Evolutionary conservation across 2,888 invertebrate species (phyloP).

Genomic region (Lasioglossum oenotherae): DNA sequence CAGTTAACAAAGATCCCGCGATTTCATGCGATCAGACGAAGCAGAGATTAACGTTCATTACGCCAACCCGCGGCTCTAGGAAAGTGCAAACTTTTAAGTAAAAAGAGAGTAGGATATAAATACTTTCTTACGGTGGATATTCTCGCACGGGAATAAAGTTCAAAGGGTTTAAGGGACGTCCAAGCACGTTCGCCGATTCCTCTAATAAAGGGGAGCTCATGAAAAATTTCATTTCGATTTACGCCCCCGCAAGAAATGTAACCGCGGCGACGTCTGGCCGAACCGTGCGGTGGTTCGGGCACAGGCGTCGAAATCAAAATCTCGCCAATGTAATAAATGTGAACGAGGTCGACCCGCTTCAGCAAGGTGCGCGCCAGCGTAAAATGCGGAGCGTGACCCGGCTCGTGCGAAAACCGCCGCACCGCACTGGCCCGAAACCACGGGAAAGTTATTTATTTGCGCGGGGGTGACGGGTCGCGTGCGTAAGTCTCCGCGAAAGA

Average conservation of each 20-base stretch:
- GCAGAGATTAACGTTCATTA: not conserved
- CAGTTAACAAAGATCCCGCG: not conserved
- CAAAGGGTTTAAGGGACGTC: not conserved
- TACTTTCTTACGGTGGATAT: not conserved
- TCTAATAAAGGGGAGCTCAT: not conserved
- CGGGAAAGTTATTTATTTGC: conserved; percentile 53
- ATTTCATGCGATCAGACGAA: not conserved
- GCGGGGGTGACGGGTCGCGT: not conserved
- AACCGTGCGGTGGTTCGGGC: not conserved
- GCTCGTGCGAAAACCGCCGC: not conserved
- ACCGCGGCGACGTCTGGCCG: not conserved
- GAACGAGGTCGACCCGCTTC: not conserved
- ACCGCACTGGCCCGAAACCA: conserved; percentile 30
- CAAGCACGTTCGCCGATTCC: conserved; percentile 4
- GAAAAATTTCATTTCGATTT: conserved; percentile 43
- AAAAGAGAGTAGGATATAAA: too few relatives aligned
- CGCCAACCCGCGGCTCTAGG: not conserved
- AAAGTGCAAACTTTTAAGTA: not conserved
- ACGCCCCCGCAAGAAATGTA: conserved; percentile 11
- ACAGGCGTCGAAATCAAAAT: conserved; percentile 19
- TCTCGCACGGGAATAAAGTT: not conserved
- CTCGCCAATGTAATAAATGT: not conserved
- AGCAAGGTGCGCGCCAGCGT: not conserved
- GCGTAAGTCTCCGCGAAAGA: conserved; percentile 38
- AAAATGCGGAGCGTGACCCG: conserved; percentile 11